These are phyloP conservation scores for Trichogramma pretiosum DNA, from an alignment of 1,140 invertebrate species.

Conservation along the genomic window DNA sequence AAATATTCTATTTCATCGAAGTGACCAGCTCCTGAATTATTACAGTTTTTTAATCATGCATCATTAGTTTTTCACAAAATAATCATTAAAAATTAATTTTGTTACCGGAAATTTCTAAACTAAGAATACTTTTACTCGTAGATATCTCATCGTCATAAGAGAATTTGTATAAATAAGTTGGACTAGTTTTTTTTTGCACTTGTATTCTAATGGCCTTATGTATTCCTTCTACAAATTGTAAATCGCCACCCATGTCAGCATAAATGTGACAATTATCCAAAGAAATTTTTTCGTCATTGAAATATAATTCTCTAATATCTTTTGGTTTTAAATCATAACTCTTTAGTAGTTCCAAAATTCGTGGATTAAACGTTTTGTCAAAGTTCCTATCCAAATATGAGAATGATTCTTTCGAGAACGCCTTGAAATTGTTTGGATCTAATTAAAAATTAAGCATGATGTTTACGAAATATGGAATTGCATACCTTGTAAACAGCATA, in stretches of 20 bases:
- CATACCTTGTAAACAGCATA: not conserved
- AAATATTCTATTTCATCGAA: conserved; percentile 28
- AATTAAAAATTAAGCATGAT: not conserved
- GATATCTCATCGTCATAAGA: not conserved
- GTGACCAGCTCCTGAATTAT: conserved; percentile 25
- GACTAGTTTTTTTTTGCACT: not conserved
- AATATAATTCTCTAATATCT: not conserved
- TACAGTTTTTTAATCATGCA: too few species aligned
- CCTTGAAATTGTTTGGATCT: too few species aligned
- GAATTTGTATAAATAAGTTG: conserved; percentile 6
- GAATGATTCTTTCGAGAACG: too few species aligned
- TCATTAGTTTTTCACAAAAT: too few species aligned
- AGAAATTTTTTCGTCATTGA: not conserved
- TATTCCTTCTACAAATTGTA: not conserved
- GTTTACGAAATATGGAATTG: not conserved
- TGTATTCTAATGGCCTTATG: not conserved
- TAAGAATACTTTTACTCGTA: not conserved
- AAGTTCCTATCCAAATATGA: not conserved
- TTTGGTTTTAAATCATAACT: not conserved
- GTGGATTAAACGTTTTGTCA: not conserved
- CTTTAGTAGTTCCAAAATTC: not conserved
- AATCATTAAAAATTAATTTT: too few species aligned
- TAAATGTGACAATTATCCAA: not conserved
- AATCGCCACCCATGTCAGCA: not conserved
- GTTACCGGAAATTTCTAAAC: not conserved